Evolutionary conservation across 2,888 invertebrate genomes (phyloP).

Genomic region (Agapetus fuscipes): DNA sequence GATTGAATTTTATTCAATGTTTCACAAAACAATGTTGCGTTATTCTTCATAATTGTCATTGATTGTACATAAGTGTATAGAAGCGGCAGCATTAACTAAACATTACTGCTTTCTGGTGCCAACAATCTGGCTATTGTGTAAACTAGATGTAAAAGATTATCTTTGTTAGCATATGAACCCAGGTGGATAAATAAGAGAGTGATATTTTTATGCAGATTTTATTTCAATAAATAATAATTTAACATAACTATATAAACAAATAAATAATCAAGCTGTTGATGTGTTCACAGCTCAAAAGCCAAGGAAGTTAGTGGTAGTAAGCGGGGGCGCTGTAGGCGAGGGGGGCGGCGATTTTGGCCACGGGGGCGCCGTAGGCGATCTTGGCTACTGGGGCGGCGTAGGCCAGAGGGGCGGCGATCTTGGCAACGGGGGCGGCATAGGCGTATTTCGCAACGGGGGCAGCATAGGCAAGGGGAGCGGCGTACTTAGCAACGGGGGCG

Average conservation of each 20-base stretch:
- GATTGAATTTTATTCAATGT: no score
- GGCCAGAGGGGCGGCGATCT: slow-evolving; percentile 24
- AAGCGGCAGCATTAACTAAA: no score
- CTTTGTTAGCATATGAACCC: no score
- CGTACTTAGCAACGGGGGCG: slow-evolving; percentile 40
- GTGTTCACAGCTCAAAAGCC: slow-evolving; percentile 28
- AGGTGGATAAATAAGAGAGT: neutral
- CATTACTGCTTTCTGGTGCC: no score
- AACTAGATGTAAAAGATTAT: no score
- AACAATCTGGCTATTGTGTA: no score
- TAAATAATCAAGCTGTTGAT: slow-evolving; percentile 1
- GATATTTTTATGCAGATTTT: neutral
- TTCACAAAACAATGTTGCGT: no score
- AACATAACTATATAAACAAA: neutral
- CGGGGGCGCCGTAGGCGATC: slow-evolving; percentile 7
- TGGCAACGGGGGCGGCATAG: slow-evolving; percentile 16
- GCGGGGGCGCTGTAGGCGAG: slow-evolving; percentile 29
- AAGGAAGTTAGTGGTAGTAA: slow-evolving; percentile 21
- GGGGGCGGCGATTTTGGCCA: slow-evolving; percentile 35
- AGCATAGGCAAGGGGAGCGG: slow-evolving; percentile 18
- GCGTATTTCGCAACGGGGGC: slow-evolving; percentile 24
- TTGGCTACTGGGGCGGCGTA: slow-evolving; percentile 9
- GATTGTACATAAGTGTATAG: no score
- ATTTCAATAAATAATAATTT: neutral
- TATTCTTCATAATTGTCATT: no score